Base-by-base conservation (phyloP, 2,888 invertebrate species). In the Pheosia gnoma region DNA sequence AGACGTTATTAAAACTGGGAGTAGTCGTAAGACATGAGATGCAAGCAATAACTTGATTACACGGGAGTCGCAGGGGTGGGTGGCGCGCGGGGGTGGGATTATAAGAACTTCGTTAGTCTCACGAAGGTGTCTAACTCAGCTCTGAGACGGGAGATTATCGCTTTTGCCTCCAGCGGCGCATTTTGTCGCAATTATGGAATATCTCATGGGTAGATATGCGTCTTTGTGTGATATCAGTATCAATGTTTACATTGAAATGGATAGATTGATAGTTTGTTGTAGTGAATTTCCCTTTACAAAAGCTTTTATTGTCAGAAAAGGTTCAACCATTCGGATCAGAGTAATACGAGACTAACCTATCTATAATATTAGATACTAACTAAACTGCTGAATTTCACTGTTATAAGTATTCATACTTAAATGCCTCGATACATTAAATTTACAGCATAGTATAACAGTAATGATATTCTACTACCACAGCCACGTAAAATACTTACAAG, bases 31-130 rank as follows among this genome's bases (percentile, higher is more conserved):
- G 89, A 86, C 88, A 84, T 84, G 88, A 87, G 89, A 90, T 89
- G 88, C 88, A 84, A 81, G 85, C 87, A 86, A 87, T 91, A 92
- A 93, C 89, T 90, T 83, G 85, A 91, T 92, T 91, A 92, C 81
- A 74, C 75, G 78, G 67, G 75, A 74, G 74, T 62, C 74, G 75
- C 73, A 76, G 77, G 79, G 77, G 62, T 58, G 69, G 58, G 49
- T 63, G 67, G 66, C 58, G 74, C 77, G 75, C 77, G 78, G 80
- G 79, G 79, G 83, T 69, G 77, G 87, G 91, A 90, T 91, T 91
- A 89, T 88, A 89, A 90, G 91, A 92, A 93, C 92, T 92, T 93
- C 90, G 91, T 92, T 92, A 93, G 90, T 83, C 87, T 87, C 86
- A 78, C 86, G 89, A 84, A 91, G 91, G 91, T 91, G 90, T 90